A percentile compares a stretch with the other conserved stretches of the same genome.
Evolutionary conservation across 2,888 invertebrate species (phyloP).

Genomic region (Nomada fucata): DNA sequence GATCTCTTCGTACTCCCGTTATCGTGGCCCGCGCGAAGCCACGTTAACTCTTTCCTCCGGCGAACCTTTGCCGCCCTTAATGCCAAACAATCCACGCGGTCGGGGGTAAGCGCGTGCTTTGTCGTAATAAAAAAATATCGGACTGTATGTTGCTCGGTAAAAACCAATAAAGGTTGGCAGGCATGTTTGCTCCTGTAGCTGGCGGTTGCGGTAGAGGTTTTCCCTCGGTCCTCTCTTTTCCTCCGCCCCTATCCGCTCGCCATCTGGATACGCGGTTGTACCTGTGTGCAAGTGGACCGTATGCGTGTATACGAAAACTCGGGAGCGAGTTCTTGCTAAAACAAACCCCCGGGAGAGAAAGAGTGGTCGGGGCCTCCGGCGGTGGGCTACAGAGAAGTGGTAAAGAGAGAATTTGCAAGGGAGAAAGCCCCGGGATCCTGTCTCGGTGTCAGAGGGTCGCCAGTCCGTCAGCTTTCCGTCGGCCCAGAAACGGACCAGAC

Average conservation of each 20-base stretch:
- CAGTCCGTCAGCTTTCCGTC: conserved; percentile 68
- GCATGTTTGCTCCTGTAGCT: conserved; percentile 77
- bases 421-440: conserved; percentile 73
- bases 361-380: conserved; percentile 72
- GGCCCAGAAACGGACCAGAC: conserved; percentile 63
- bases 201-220: conserved; percentile 77
- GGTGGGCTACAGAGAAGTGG: conserved; percentile 78
- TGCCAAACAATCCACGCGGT: conserved; percentile 69
- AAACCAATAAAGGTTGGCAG: conserved; percentile 82
- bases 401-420: conserved; percentile 83
- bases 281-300: conserved; percentile 11
- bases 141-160: conserved; percentile 79
- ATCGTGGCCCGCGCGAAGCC: conserved; percentile 60
- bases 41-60: conserved; percentile 69
- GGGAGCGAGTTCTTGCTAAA: conserved; percentile 79
- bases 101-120: conserved; percentile 66
- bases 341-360: conserved; percentile 79
- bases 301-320: conserved; percentile 66
- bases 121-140: conserved; percentile 79
- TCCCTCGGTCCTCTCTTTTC: conserved; percentile 60
- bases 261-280: conserved; percentile 12
- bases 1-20: conserved; percentile 28
- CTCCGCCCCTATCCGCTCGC: neutral
- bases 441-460: conserved; percentile 79
- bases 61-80: conserved; percentile 66